phyloP scores from a whole-genome alignment of 2,113 vertebrate genomes.

The Thunnus thynnus region DNA sequence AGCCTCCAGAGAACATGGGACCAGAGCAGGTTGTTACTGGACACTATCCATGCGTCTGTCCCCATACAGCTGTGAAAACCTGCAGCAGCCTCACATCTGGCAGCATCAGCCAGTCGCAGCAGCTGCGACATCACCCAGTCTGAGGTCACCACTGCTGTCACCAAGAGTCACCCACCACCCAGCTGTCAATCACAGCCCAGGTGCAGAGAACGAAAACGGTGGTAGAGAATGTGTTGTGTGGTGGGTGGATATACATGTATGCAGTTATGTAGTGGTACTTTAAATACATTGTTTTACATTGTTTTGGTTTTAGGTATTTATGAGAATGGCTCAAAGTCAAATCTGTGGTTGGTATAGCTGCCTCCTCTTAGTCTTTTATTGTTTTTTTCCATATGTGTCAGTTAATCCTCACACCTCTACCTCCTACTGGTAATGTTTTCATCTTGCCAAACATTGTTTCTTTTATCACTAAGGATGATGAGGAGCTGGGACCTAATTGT shows the following conservation, averaged over 20 bases:
- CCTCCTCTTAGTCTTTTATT: too few relatives aligned
- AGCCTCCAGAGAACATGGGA: conserved; percentile 15
- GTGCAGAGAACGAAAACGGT: conserved; percentile 6
- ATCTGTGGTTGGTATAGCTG: too few relatives aligned
- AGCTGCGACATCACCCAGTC: conserved; percentile 17
- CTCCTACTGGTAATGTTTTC: too few relatives aligned
- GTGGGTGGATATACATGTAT: background rate
- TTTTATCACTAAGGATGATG: too few relatives aligned
- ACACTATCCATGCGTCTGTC: conserved; percentile 49
- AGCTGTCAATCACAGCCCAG: conserved; percentile 56
- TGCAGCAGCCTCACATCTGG: conserved; percentile 62
- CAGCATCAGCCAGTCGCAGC: conserved; percentile 1
- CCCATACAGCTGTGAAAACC: conserved; percentile 72
- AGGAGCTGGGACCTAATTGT: too few relatives aligned
- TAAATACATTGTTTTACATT: background rate
- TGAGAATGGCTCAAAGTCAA: too few relatives aligned
- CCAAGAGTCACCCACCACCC: conserved; percentile 39
- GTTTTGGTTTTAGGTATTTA: too few relatives aligned
- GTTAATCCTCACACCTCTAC: too few relatives aligned
- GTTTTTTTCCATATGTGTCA: too few relatives aligned
- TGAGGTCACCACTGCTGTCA: conserved; percentile 62
- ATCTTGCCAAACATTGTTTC: too few relatives aligned
- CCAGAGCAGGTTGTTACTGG: conserved; percentile 68
- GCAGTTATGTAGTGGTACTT: background rate
- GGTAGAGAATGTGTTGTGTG: background rate